Percentiles rank a stretch among this genome's conserved stretches.
Evolutionary conservation across 2,797 vertebrate genomes (phyloP).

Genomic region (Sebastes variabilis): DNA sequence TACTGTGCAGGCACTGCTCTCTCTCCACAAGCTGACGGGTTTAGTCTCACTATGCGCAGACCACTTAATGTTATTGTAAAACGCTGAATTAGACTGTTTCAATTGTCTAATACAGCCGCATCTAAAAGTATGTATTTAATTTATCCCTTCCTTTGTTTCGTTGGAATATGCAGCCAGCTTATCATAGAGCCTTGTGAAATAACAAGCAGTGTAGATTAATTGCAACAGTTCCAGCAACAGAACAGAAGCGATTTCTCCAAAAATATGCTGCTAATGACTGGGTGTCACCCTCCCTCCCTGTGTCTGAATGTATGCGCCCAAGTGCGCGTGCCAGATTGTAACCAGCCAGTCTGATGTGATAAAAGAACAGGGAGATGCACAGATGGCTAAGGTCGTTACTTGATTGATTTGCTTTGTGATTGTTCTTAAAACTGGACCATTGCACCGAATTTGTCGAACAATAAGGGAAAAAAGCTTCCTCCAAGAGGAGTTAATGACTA

Average conservation of each 20-base stretch:
- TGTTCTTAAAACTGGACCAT: constrained; percentile 71
- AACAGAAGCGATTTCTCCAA: constrained; percentile 43
- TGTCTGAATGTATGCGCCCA: constrained; percentile 16
- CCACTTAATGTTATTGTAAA: constrained; percentile 56
- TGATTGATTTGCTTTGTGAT: constrained; percentile 75
- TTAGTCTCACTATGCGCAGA: constrained; percentile 54
- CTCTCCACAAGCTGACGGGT: constrained; percentile 43
- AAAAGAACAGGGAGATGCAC: constrained; percentile 66
- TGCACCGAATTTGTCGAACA: constrained; percentile 66
- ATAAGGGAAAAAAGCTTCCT: constrained; percentile 60
- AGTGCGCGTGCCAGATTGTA: constrained; percentile 49
- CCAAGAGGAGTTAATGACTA: constrained; percentile 73
- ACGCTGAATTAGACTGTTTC: constrained; percentile 55
- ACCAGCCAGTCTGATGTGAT: constrained; percentile 66
- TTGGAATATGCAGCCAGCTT: constrained; percentile 25
- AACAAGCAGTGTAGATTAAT: constrained; percentile 67
- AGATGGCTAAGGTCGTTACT: constrained; percentile 75
- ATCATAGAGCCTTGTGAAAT: constrained; percentile 48
- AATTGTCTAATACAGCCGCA: constrained; percentile 39
- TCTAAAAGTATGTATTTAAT: constrained; percentile 46
- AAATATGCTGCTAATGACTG: constrained; percentile 67
- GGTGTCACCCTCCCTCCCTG: constrained; percentile 40
- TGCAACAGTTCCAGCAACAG: constrained; percentile 52
- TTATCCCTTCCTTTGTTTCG: constrained; percentile 44
- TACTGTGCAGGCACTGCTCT: constrained; percentile 51